Base-by-base conservation (phyloP, 2,797 vertebrate species). In the Chelon labrosus region DNA sequence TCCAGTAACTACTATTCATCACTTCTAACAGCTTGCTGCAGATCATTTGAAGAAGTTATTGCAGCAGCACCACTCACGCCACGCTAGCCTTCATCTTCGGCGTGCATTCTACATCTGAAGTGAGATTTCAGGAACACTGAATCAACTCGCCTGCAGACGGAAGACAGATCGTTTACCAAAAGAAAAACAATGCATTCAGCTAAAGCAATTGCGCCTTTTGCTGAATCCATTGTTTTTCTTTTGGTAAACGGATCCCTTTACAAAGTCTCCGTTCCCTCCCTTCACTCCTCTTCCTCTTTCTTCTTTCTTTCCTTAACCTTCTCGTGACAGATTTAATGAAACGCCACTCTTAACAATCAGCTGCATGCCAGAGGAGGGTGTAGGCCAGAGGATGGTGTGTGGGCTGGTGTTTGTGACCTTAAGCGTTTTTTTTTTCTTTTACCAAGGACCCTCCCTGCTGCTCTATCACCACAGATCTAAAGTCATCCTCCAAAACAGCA, bases 291-390 rank as follows among this genome's bases (percentile, higher is more conserved):
- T n/a, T n/a, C n/a, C n/a, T n/a, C n/a, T n/a, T 25, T 59, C 49
- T 51, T 66, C 79, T 51, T 59, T 46, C 54, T 69, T 82, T 49
- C 74, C 72, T 46, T 77, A 73, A 74, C 82, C 70, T 82, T 86
- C 76, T 73, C 75, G 31, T 83, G 79, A 54, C 80, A 86, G 77
- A 74, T 84, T 83, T 89, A 83, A 88, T 91, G 79, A 87, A 86
- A 80, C 71, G 66, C 52, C 75, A 73, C 65, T 73, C 73, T 31
- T 63, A 64, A 87, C 82, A 82, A 81, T 80, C 77, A 80, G 70
- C 73, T 71, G 66, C 60, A 69, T 85, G 64, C 84, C 82, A 81
- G 65, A 84, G 37, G 38, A 84, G 74, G 83, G 79, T 70, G 85
- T 64, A 47, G 61, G 38, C 35, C 7, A 2, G 17, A 42, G 58